Percentiles rank a stretch among this genome's conserved stretches.
Conservation (phyloP, 2,113 vertebrate genomes). For the mouse (Mus musculus) region GRCm39 chr6:145867001-145867500, state of each 20-base stretch:
- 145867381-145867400: background rate
- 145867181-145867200: background rate
- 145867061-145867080: background rate
- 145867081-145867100: background rate
- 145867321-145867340: background rate
- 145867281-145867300: background rate
- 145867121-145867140: background rate
- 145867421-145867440: background rate
- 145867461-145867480: background rate
- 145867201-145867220: background rate
- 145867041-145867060: background rate
- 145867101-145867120: background rate
- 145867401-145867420: background rate
- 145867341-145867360: too few species aligned
- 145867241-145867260: too few species aligned
- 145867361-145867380: background rate
- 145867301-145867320: background rate
- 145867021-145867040: background rate
- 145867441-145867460: background rate
- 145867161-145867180: background rate
- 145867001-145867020: background rate
- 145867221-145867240: background rate
- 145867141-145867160: background rate
- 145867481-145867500: too few species aligned
- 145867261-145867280: background rate